A percentile compares a stretch with the other conserved stretches of the same genome.
These are phyloP conservation scores for Andrena hattorfiana DNA, from an alignment of 2,888 invertebrate genomes.

Conservation along the genomic window DNA sequence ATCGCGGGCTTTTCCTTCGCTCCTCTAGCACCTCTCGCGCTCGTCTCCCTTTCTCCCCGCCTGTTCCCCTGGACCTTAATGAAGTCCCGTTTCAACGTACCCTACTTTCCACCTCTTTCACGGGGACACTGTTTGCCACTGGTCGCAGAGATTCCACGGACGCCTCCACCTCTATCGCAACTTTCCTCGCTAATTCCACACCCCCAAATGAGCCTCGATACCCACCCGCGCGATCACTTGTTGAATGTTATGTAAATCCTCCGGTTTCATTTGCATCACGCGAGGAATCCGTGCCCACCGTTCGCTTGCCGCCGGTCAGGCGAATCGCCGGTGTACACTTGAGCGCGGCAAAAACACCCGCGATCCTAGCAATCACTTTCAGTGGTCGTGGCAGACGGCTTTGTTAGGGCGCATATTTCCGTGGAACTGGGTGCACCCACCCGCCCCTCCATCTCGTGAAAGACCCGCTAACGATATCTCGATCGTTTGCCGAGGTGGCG, in stretches of 20 bases:
- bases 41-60: neutral
- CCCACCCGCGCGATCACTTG: constrained; percentile 55
- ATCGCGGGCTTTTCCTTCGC: neutral
- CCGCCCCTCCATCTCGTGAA: constrained; percentile 4
- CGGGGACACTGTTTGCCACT: constrained; percentile 21
- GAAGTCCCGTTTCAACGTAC: constrained; percentile 48
- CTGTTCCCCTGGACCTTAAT: constrained; percentile 35
- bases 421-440: neutral
- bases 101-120: neutral
- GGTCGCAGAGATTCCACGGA: constrained; percentile 18
- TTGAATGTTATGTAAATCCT: constrained; percentile 59
- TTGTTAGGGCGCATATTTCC: constrained; percentile 15
- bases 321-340: neutral
- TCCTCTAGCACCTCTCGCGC: neutral
- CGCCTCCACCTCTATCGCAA: neutral
- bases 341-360: neutral
- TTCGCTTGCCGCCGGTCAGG: neutral
- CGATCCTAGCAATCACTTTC: neutral
- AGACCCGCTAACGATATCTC: constrained; percentile 53
- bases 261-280: constrained; percentile 41
- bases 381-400: neutral
- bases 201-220: constrained; percentile 28
- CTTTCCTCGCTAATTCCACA: neutral
- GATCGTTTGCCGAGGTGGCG: constrained; percentile 50
- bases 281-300: constrained; percentile 9